Evolutionary conservation across 2,797 vertebrate species (phyloP).

Genomic region (Triplophysa bombifrons): DNA sequence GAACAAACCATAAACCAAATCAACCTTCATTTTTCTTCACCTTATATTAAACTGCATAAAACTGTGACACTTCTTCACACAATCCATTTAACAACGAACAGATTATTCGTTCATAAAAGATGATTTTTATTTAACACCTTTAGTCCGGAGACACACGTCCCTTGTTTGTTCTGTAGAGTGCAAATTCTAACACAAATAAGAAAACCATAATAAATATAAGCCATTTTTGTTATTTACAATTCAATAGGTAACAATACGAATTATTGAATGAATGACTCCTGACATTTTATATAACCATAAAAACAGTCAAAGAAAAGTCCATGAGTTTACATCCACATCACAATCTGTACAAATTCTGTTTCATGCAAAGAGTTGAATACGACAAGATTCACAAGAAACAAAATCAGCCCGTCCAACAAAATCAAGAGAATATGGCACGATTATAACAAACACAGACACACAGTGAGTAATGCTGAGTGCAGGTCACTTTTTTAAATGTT

Average conservation of each 20-base stretch:
- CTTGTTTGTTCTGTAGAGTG: constrained; percentile 78
- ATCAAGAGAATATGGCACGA: constrained; percentile 61
- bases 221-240: constrained; percentile 73
- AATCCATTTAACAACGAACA: not conserved
- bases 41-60: not conserved
- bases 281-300: constrained; percentile 50
- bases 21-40: not conserved
- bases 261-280: constrained; percentile 58
- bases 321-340: constrained; percentile 49
- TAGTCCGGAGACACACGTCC: constrained; percentile 72
- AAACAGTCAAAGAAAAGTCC: constrained; percentile 54
- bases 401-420: constrained; percentile 18
- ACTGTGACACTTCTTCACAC: no score
- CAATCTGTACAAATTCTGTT: constrained; percentile 60
- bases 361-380: constrained; percentile 61
- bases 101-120: constrained; percentile 64
- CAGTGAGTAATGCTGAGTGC: constrained; percentile 38
- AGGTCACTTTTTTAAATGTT: constrained; percentile 39
- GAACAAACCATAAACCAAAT: not conserved
- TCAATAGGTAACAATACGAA: constrained; percentile 58
- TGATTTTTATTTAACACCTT: constrained; percentile 77
- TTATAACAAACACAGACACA: constrained; percentile 39
- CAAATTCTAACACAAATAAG: constrained; percentile 75
- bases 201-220: constrained; percentile 78
- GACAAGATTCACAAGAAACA: constrained; percentile 10